Evolutionary conservation across 2,888 invertebrate species (phyloP).

Genomic region (Minunthozetes semirufus): DNA sequence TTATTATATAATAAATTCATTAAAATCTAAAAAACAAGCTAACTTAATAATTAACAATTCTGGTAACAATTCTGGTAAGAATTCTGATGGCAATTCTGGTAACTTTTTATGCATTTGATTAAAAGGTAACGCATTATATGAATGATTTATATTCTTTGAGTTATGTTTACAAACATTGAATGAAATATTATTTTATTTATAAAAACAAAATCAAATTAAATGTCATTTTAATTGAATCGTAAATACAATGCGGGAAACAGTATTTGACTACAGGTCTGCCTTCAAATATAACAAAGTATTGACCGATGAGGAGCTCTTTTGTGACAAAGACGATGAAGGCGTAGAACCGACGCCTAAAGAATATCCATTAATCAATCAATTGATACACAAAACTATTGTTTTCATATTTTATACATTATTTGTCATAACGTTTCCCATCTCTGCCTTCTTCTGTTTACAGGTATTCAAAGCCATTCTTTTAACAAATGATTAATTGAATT

Average conservation of each 20-base stretch:
- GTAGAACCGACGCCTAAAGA: not conserved
- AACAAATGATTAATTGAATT: not conserved
- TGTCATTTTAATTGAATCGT: too few relatives aligned
- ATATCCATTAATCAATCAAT: not conserved
- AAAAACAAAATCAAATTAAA: too few relatives aligned
- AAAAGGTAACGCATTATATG: too few relatives aligned
- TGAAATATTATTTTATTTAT: too few relatives aligned
- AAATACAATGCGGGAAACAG: not conserved
- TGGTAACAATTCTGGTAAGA: too few relatives aligned
- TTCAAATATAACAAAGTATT: not conserved
- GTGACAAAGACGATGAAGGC: not conserved
- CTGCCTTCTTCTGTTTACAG: slow-evolving; percentile 37
- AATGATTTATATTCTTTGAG: not conserved
- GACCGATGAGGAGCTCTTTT: not conserved
- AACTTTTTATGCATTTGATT: not conserved
- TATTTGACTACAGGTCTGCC: not conserved
- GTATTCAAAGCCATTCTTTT: not conserved
- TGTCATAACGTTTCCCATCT: slow-evolving; percentile 34
- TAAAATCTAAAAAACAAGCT: too few relatives aligned
- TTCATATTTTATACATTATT: not conserved
- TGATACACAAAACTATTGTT: not conserved
- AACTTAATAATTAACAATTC: too few relatives aligned
- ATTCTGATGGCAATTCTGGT: too few relatives aligned
- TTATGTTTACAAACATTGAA: not conserved
- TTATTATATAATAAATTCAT: too few relatives aligned